Conservation (phyloP, 2,797 vertebrate genomes). For the Lutjanus argentimaculatus region DNA sequence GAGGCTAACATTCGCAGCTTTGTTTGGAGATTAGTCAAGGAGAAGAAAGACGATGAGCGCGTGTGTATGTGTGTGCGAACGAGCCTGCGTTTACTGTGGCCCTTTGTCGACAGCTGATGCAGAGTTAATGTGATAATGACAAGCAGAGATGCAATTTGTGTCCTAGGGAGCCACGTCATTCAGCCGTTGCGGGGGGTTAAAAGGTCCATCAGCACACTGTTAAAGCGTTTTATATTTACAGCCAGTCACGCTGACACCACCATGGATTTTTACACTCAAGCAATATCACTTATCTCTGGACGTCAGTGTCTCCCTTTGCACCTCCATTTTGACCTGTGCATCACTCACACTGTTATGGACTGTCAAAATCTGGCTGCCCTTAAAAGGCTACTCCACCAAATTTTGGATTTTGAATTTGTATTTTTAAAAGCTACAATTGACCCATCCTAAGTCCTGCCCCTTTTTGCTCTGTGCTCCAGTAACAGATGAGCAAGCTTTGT, state of each 20-base stretch:
- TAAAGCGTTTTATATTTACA: slow-evolving; percentile 40
- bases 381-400: slow-evolving; percentile 12
- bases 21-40: slow-evolving; percentile 77
- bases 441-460: no score
- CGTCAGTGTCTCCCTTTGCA: slow-evolving; percentile 17
- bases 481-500: no score
- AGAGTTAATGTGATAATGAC: slow-evolving; percentile 77
- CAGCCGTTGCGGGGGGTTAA: slow-evolving; percentile 55
- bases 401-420: no score
- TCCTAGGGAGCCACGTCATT: slow-evolving; percentile 53
- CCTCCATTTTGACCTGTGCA: slow-evolving; percentile 2
- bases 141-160: slow-evolving; percentile 74
- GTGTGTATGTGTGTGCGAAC: slow-evolving; percentile 24
- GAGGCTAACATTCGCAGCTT: slow-evolving; percentile 73
- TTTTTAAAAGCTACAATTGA: no score
- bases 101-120: slow-evolving; percentile 73
- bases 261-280: slow-evolving; percentile 14
- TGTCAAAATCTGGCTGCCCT: slow-evolving; percentile 15
- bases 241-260: slow-evolving; percentile 32
- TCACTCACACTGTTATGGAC: slow-evolving; percentile 29
- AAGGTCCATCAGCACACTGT: slow-evolving; percentile 62
- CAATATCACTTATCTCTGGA: slow-evolving; percentile 34
- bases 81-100: slow-evolving; percentile 26
- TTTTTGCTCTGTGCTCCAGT: no score
- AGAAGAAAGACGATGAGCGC: slow-evolving; percentile 58